Conservation (phyloP, 1,140 invertebrate genomes). For the Ylistrum balloti region DNA sequence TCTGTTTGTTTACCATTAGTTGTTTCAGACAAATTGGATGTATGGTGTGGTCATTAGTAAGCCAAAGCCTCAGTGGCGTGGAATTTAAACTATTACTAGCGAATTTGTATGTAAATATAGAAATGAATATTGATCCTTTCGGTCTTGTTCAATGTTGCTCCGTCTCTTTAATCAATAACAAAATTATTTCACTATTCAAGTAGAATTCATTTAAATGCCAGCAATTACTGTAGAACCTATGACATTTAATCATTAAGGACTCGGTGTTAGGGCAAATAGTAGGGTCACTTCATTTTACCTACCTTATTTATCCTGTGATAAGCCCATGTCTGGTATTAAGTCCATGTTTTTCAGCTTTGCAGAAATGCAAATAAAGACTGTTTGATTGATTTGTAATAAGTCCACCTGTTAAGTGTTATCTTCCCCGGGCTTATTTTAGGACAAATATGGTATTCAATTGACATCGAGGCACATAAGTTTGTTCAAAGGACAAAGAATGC, state of each 20-base stretch:
- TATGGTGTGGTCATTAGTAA: background rate
- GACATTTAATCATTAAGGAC: background rate
- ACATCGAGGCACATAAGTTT: too few species aligned
- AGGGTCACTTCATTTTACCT: background rate
- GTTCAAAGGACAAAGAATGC: too few species aligned
- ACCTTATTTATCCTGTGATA: too few species aligned
- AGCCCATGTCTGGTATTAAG: too few species aligned
- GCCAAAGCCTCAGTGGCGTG: background rate
- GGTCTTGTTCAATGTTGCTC: background rate
- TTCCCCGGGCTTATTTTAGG: too few species aligned
- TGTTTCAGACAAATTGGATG: background rate
- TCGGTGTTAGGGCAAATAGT: background rate
- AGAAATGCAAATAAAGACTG: too few species aligned
- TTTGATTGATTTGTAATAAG: background rate
- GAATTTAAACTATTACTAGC: constrained; percentile 20
- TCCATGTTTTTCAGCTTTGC: too few species aligned
- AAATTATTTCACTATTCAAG: constrained; percentile 15
- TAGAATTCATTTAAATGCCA: constrained; percentile 24
- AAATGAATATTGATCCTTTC: constrained; percentile 37
- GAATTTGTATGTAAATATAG: background rate
- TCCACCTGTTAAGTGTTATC: too few species aligned
- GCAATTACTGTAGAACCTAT: background rate
- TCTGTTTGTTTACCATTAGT: background rate
- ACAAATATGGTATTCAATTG: too few species aligned
- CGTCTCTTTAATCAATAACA: background rate